Conservation (phyloP, 2,888 invertebrate genomes). For the Xanthia icteritia region DNA sequence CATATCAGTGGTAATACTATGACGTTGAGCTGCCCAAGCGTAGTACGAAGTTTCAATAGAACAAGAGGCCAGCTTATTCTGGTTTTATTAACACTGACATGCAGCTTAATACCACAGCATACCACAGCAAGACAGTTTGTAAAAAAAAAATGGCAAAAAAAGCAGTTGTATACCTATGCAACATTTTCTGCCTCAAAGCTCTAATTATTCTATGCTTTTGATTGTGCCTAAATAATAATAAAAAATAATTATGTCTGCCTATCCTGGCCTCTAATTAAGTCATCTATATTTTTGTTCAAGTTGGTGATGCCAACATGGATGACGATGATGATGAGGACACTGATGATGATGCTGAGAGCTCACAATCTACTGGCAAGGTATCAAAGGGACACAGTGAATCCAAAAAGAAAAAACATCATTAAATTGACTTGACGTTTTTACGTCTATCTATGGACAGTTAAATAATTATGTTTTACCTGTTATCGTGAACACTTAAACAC, state of each 20-base stretch:
- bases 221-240: background rate
- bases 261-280: background rate
- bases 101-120: too few relatives aligned
- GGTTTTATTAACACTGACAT: background rate
- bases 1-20: background rate
- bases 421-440: background rate
- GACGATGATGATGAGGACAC: conserved; percentile 67
- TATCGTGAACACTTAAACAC: background rate
- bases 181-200: background rate
- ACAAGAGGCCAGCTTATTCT: background rate
- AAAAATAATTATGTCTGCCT: background rate
- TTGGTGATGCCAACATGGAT: conserved; percentile 60
- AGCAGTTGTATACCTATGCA: background rate
- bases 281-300: conserved; percentile 33
- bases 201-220: background rate
- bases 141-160: background rate
- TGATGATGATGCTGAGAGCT: conserved; percentile 58
- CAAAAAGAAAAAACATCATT: conserved; percentile 77
- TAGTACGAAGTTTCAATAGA: background rate
- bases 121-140: background rate
- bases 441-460: background rate
- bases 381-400: conserved; percentile 70
- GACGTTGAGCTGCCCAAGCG: background rate
- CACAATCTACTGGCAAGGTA: conserved; percentile 63
- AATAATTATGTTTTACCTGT: background rate